Evolutionary conservation across 2,113 vertebrate species (phyloP).

Genomic region (Solenodon paradoxus): DNA sequence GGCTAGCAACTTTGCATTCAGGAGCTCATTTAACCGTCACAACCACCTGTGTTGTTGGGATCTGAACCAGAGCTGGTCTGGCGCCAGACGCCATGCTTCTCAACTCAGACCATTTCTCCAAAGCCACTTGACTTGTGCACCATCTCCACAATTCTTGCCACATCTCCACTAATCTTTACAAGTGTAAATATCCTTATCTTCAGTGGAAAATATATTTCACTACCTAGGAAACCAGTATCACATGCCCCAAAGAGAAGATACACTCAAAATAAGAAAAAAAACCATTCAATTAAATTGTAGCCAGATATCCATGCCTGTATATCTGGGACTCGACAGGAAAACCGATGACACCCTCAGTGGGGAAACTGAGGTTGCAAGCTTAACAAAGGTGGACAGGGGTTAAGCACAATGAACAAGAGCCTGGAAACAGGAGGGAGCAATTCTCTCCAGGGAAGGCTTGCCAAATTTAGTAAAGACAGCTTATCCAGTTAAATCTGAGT

Average conservation of each 20-base stretch:
- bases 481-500: not conserved
- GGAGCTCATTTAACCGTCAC: not conserved
- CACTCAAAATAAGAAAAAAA: not conserved
- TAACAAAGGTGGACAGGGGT: not conserved
- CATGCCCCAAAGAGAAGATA: not conserved
- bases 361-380: not conserved
- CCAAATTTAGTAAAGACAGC: not conserved
- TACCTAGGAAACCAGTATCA: not conserved
- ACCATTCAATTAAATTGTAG: not conserved
- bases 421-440: not conserved
- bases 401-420: not conserved
- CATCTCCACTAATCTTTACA: not conserved
- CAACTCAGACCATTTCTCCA: not conserved
- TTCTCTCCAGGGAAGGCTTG: not conserved
- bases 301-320: not conserved
- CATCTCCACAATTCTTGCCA: not conserved
- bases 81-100: not conserved
- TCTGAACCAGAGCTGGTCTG: not conserved
- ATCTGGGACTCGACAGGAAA: not conserved
- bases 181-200: not conserved
- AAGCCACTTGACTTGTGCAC: not conserved
- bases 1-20: not conserved
- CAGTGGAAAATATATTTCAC: constrained; percentile 14
- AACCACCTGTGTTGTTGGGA: too few species aligned
- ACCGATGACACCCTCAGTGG: not conserved